Percentiles rank a stretch among this genome's conserved stretches.
These are phyloP conservation scores for Tetragonula carbonaria DNA, from an alignment of 2,888 invertebrate species.

Conservation along the genomic window DNA sequence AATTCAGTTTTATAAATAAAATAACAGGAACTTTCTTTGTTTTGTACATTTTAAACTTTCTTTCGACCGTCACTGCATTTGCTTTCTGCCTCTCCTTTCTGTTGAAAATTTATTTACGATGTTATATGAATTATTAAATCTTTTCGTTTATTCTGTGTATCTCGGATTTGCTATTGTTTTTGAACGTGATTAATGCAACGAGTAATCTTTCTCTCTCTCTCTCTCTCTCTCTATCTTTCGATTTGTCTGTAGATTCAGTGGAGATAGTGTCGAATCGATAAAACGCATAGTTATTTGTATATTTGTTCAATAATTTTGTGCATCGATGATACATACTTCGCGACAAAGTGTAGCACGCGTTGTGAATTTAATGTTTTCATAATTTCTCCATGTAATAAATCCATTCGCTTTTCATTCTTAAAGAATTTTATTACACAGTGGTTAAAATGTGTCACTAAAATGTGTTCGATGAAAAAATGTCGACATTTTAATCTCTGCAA, in stretches of 20 bases:
- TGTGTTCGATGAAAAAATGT: no score
- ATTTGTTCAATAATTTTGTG: slow-evolving; percentile 26
- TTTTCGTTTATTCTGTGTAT: slow-evolving; percentile 24
- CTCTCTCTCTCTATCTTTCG: no score
- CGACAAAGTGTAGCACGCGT: not conserved
- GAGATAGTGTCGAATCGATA: slow-evolving; percentile 1
- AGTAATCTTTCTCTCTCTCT: slow-evolving; percentile 1
- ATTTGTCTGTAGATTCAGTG: not conserved
- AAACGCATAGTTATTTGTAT: not conserved
- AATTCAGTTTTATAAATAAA: no score
- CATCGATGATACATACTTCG: slow-evolving; percentile 5
- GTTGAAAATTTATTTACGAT: not conserved
- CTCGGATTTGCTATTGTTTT: slow-evolving; percentile 39
- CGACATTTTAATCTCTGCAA: no score
- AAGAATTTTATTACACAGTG: not conserved
- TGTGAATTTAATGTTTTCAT: not conserved
- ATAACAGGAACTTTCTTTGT: no score
- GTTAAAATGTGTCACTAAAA: no score
- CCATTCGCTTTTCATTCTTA: not conserved
- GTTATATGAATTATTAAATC: slow-evolving; percentile 21
- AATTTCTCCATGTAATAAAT: not conserved
- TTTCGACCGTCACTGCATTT: no score
- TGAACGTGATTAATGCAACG: slow-evolving; percentile 35
- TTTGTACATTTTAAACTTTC: no score
- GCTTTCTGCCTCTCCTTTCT: no score